Evolutionary conservation across 2,888 invertebrate species (phyloP), one percentile per base, ranked within the genome.

Genomic region (Entomobrya multifasciata): DNA sequence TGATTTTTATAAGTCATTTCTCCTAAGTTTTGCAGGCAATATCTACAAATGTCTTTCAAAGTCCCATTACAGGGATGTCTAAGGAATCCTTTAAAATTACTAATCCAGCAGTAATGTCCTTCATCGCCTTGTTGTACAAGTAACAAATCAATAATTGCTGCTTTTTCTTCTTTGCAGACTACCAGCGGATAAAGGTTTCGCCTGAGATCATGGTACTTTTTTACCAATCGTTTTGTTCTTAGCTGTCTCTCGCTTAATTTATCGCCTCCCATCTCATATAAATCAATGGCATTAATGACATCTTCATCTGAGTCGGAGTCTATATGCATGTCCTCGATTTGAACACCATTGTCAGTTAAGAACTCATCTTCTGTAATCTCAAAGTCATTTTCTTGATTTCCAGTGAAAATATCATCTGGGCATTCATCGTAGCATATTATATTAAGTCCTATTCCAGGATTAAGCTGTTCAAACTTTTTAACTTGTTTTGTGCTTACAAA

Each of bases 81-180:
- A 1, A 60, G 13, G 11, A 60, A 60, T 0, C 60, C 60, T 60
- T 25, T 25, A 13, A 60, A 60, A 27, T 60, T 55, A 20, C 20
- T 55, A 17, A 55, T 55, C 15, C n/a, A 55, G 17, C 60, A 22
- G n/a, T 60, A 60, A 60, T 60, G 60, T 25, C 60, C 60, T n/a
- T 60, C 8, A 0, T 22, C 27, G 25, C 15, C 15, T 1, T 22
- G 13, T 8, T 60, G 22, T 25, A 60, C 27, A 4, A 60, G 13
- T 25, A 60, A 11, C 1, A 60, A 11, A 60, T 60, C 60, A 27
- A 60, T 60, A 0, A 60, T n/a, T n/a, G n/a, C 15, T 6, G 8
- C 3, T n/a, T 15, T 60, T 11, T 60, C 27, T 11, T 60, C 25
- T 2, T 25, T 22, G 11, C 60, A 60, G 1, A 20, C 60, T 5